Base-by-base conservation (phyloP, 2,113 vertebrate genomes). In the Xiphophorus couchianus region DNA sequence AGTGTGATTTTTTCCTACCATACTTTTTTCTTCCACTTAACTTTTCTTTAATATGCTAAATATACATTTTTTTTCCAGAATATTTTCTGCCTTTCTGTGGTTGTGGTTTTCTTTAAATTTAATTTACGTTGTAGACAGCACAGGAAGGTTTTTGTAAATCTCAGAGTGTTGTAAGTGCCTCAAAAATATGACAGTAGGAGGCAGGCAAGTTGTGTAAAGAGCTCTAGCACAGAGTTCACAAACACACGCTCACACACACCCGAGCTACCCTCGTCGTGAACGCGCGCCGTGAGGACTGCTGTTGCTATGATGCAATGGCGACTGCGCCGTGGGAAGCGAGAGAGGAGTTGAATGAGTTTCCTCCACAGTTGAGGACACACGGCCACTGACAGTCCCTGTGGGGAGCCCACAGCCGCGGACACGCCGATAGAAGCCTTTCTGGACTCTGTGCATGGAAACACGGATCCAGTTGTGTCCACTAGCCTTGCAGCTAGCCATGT, bases 281-380 rank as follows among this genome's bases (percentile, higher is more conserved):
- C 89, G 91, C 87, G 91, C 88, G 66, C 79, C 76, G 76, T 15
- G 65, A 14, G 76, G 67, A 90, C 89, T 84, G 88, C 85, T 87
- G 91, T 89, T 88, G 89, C 92, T 92, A 84, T 91, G 92, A 93
- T 92, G 93, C 93, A 93, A 94, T 90, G 91, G 91, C 85, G 90
- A 87, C 92, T 88, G 88, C 89, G 88, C 91, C 77, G 81, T 91
- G 87, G 87, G 87, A 86, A 90, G 87, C 80, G 85, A 87, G 84
- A 82, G 73, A 82, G 82, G 90, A 93, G 88, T 92, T 93, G 89
- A 91, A 91, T 88, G 92, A 93, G 89, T 94, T 94, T 77, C 48
- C 62, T 33, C 44, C 82, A 73, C 88, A 90, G 82, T 87, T 83
- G 64, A 73, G 65, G 82, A 62, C 69, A 84, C 71, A 68, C 81